Base-by-base conservation (phyloP, 2,888 invertebrate species). In the Drosophila greeni region DNA sequence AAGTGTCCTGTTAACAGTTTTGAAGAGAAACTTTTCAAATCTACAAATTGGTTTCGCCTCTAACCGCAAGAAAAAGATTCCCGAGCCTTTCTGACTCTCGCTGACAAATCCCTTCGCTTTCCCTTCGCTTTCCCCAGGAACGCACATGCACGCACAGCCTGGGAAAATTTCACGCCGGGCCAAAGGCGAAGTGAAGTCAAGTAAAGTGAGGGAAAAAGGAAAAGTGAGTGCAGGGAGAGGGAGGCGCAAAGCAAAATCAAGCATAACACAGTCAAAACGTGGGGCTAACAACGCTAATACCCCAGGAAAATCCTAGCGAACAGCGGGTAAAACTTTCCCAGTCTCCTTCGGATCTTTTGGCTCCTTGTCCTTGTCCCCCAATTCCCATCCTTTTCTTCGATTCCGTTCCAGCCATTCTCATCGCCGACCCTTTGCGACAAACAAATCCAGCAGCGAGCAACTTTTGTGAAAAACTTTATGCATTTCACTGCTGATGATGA, bases 11-110 rank as follows among this genome's bases (percentile, higher is more conserved):
- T 72, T 71, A 72, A 72, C 72, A 71, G 64, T 70, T 67, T 66
- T 58, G 42, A 64, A 52, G 57, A 56, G 69, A 80, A 81, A 81
- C 65, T 82, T 81, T 81, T 76, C 76, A 72, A 81, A 78, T 82
- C 81, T 82, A 76, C 82, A 81, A 81, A 81, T 81, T 82, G 81
- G 83, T 82, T 78, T 81, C 76, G 83, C 81, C 83, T 76, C 70
- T 70, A 76, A 74, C 80, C 82, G 68, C 82, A 81, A 62, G 48
- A 60, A 62, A 72, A 74, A 56, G 49, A 74, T 66, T 55, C 52
- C 66, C 54, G 62, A 74, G 66, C 68, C 70, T 60, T 76, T 64
- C 54, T 58, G 66, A 67, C 69, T 75, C 66, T 52, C 49, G 29
- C 53, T 67, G 70, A 60, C 57, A 52, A 60, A 40, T 54, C 49